A percentile compares a stretch with the other conserved stretches of the same genome.
Conservation (phyloP, 2,888 invertebrate species). For the Caradrina kadenii region DNA sequence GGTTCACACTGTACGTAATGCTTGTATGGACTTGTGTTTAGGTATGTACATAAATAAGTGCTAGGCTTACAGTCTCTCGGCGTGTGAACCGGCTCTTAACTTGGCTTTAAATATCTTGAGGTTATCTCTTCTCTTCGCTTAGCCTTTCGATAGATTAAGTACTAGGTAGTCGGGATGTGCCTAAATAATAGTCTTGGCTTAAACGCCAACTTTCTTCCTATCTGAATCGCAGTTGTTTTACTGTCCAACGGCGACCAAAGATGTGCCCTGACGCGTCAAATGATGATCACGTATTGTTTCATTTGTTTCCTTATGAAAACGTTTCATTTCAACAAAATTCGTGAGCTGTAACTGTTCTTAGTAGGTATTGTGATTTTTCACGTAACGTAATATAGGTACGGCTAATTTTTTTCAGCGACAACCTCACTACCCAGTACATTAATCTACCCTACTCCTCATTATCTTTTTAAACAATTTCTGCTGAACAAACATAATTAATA, state of each 20-base stretch:
- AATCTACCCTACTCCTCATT: neutral
- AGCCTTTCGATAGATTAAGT: neutral
- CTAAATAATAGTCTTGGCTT: neutral
- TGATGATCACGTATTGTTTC: neutral
- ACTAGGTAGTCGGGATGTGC: neutral
- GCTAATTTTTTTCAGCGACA: neutral
- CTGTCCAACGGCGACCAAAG: neutral
- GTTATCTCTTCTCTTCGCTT: slow-evolving; percentile 33
- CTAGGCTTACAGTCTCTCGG: neutral
- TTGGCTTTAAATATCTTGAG: slow-evolving; percentile 41
- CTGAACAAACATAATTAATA: slow-evolving; percentile 33
- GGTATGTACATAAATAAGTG: slow-evolving; percentile 56
- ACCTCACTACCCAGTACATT: neutral
- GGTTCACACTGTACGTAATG: neutral
- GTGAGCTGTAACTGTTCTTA: neutral
- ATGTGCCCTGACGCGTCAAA: neutral
- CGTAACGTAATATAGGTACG: too few species aligned
- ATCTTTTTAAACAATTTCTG: slow-evolving; percentile 28
- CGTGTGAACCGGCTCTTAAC: neutral
- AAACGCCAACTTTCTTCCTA: neutral
- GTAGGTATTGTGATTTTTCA: neutral
- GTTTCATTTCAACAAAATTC: neutral
- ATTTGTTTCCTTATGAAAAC: neutral
- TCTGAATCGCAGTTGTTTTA: neutral
- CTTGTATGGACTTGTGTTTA: neutral